Evolutionary conservation across 2,888 invertebrate genomes (phyloP).

Genomic region (Incurvaria masculella): DNA sequence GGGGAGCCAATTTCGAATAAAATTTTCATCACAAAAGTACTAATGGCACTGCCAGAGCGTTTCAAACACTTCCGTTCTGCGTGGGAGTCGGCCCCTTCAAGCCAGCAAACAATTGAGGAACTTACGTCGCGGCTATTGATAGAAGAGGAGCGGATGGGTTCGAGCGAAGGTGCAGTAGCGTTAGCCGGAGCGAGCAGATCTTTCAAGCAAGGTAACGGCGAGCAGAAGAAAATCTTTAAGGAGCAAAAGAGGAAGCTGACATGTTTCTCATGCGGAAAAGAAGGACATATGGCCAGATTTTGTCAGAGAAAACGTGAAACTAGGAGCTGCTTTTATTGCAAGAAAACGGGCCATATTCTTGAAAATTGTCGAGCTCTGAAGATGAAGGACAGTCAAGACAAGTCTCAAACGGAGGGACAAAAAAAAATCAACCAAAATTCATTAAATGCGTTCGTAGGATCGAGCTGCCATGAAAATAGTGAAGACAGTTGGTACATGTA

Average conservation of each 20-base stretch:
- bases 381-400: too few species aligned
- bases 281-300: slow-evolving; percentile 7
- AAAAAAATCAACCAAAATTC: too few species aligned
- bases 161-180: slow-evolving; percentile 5
- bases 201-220: background rate
- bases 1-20: slow-evolving; percentile 9
- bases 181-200: slow-evolving; percentile 2
- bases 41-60: slow-evolving; percentile 14
- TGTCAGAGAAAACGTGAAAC: too few species aligned
- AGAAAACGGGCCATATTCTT: too few species aligned
- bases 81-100: slow-evolving; percentile 18
- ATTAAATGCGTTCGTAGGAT: too few species aligned
- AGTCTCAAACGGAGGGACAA: too few species aligned
- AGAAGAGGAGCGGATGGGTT: slow-evolving; percentile 16
- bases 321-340: too few species aligned
- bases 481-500: background rate
- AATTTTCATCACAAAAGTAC: slow-evolving; percentile 14
- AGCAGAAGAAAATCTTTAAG: background rate
- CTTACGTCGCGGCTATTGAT: slow-evolving; percentile 16
- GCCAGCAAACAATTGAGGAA: slow-evolving; percentile 18
- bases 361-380: too few species aligned
- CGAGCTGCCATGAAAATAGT: too few species aligned
- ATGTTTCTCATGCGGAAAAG: slow-evolving; percentile 15
- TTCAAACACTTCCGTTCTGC: slow-evolving; percentile 16
- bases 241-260: slow-evolving; percentile 2